Percentiles rank a stretch among this genome's conserved stretches.
Evolutionary conservation across 2,113 vertebrate genomes (phyloP).

Genomic region (Phalacrocorax brasilianus): DNA sequence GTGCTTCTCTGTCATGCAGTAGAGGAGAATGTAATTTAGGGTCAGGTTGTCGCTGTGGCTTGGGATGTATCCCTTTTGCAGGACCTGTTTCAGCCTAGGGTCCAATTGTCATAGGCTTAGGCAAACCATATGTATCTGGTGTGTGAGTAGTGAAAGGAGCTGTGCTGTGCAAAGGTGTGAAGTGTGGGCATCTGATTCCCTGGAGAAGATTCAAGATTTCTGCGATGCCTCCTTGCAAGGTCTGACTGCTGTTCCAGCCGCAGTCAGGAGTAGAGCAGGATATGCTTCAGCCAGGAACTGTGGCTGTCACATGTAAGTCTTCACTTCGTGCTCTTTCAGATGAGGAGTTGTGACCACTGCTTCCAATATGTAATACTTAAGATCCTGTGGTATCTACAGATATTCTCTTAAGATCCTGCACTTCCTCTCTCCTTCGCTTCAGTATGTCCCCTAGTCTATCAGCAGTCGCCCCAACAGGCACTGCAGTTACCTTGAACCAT

Average conservation of each 20-base stretch:
- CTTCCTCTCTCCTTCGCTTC: neutral
- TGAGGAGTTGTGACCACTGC: neutral
- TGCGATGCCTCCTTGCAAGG: neutral
- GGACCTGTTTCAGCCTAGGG: neutral
- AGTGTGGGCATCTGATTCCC: neutral
- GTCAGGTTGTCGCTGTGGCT: neutral
- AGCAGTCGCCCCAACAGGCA: neutral
- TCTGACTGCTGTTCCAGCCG: neutral
- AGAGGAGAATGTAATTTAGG: neutral
- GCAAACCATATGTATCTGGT: neutral
- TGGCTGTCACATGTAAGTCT: neutral
- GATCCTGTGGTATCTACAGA: neutral
- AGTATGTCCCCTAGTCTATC: neutral
- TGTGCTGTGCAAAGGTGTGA: neutral
- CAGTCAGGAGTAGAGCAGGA: neutral
- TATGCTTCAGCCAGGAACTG: neutral
- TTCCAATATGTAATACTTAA: neutral
- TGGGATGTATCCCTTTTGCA: neutral
- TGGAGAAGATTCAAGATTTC: neutral
- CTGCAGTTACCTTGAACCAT: neutral
- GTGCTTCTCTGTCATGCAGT: neutral
- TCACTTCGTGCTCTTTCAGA: neutral
- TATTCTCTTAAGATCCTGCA: neutral
- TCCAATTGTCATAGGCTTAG: neutral
- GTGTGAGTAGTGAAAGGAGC: neutral